These are phyloP conservation scores for Hirundichthys speculiger DNA, from an alignment of 2,113 vertebrate species.

Conservation along the genomic window DNA sequence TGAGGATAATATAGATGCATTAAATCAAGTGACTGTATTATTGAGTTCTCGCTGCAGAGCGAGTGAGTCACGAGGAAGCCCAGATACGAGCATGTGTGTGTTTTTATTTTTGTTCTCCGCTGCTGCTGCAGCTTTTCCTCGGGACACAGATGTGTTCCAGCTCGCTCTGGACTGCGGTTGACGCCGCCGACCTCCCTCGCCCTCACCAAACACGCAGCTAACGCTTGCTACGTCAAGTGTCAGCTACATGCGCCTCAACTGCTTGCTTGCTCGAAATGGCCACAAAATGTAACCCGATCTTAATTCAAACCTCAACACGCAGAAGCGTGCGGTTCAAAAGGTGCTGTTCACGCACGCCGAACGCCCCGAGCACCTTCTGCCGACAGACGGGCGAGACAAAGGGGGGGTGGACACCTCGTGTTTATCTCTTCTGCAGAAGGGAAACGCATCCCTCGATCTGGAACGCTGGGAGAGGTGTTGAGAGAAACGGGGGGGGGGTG, in stretches of 20 bases:
- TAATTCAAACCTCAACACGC: slow-evolving; percentile 9
- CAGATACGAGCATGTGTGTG: background rate
- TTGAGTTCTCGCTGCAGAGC: background rate
- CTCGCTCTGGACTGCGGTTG: slow-evolving; percentile 65
- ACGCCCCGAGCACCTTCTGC: slow-evolving; percentile 21
- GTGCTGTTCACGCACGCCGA: slow-evolving; percentile 2
- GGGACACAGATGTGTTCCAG: slow-evolving; percentile 71
- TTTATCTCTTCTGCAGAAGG: slow-evolving; percentile 59
- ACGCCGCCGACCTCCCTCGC: slow-evolving; percentile 28
- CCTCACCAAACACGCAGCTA: slow-evolving; percentile 7
- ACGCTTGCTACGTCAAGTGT: background rate
- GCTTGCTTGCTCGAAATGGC: too few species aligned
- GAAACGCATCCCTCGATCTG: slow-evolving; percentile 51
- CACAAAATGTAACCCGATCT: too few species aligned
- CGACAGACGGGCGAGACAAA: slow-evolving; percentile 42
- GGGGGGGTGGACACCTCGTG: slow-evolving; percentile 18
- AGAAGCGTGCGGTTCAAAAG: slow-evolving; percentile 24
- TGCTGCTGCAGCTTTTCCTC: slow-evolving; percentile 33
- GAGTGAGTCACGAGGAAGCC: background rate
- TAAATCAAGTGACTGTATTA: too few species aligned
- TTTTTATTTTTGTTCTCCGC: slow-evolving; percentile 1
- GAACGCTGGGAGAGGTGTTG: slow-evolving; percentile 45
- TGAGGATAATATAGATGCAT: too few species aligned
- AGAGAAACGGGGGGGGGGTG: slow-evolving; percentile 30
- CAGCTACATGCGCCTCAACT: too few species aligned